phyloP scores from a whole-genome alignment of 2,113 vertebrate species.

The Gallinago media region DNA sequence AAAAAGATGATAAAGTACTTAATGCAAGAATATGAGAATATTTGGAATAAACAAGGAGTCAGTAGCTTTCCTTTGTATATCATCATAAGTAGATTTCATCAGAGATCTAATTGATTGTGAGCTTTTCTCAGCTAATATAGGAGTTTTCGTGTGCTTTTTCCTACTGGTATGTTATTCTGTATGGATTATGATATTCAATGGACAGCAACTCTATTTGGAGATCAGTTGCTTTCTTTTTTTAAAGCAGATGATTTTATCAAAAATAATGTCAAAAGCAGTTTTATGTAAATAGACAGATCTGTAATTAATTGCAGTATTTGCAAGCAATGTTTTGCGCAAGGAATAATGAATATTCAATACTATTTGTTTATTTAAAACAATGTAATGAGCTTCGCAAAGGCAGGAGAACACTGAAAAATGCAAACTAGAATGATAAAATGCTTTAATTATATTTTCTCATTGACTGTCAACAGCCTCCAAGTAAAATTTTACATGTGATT shows the following conservation, averaged over 20 bases:
- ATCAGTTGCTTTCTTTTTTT: background rate
- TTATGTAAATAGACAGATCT: background rate
- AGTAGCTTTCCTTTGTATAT: background rate
- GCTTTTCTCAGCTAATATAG: background rate
- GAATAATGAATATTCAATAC: slow-evolving; percentile 48
- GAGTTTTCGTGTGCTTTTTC: background rate
- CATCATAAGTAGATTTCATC: background rate
- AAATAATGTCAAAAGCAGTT: slow-evolving; percentile 6
- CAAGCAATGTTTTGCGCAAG: slow-evolving; percentile 1
- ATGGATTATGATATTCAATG: background rate
- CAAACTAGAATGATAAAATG: background rate
- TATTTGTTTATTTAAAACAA: slow-evolving; percentile 49
- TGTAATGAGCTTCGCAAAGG: slow-evolving; percentile 37
- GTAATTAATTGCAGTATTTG: slow-evolving; percentile 32
- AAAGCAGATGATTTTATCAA: background rate
- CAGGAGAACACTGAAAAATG: slow-evolving; percentile 43
- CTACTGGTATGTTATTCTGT: background rate
- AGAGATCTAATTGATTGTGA: background rate
- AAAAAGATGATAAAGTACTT: background rate
- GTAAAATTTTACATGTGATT: background rate
- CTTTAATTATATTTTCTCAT: slow-evolving; percentile 30
- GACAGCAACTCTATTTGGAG: background rate
- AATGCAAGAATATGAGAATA: background rate
- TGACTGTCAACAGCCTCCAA: background rate
- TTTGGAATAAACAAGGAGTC: background rate